These are phyloP conservation scores for Dasypolia templi DNA, from an alignment of 2,888 invertebrate genomes.

Conservation along the genomic window DNA sequence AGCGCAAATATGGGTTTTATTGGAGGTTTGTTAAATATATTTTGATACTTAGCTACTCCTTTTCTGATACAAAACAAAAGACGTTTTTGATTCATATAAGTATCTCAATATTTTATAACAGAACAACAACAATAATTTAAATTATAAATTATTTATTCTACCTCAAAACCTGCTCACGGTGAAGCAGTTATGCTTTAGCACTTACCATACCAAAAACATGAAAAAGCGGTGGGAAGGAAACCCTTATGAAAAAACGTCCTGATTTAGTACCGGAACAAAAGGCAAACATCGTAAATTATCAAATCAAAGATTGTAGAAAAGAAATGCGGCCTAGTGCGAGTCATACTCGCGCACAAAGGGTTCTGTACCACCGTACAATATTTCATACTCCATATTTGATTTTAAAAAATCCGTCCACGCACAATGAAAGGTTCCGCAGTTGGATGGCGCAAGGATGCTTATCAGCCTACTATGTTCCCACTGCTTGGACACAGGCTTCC, in stretches of 20 bases:
- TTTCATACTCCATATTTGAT: too few species aligned
- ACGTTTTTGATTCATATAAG: neutral
- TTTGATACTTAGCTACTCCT: neutral
- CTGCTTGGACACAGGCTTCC: too few species aligned
- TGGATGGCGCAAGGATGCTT: too few species aligned
- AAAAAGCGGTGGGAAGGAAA: constrained; percentile 30
- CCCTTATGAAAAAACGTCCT: constrained; percentile 32
- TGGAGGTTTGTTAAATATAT: neutral
- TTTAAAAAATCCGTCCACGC: too few species aligned
- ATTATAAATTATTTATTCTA: neutral
- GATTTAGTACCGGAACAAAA: constrained; percentile 67
- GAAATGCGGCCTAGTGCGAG: neutral
- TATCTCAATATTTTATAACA: neutral
- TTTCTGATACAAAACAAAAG: neutral
- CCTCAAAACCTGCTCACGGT: neutral
- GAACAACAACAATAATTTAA: neutral
- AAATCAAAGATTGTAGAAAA: constrained; percentile 65
- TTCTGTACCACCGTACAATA: too few species aligned
- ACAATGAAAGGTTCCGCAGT: too few species aligned
- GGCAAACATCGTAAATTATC: constrained; percentile 72
- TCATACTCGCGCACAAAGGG: too few species aligned
- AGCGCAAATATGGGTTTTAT: too few species aligned
- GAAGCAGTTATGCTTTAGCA: constrained; percentile 37
- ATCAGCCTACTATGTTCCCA: too few species aligned
- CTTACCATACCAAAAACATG: constrained; percentile 44